Evolutionary conservation across 2,113 vertebrate genomes (phyloP), one percentile per base, ranked within the genome.

Genomic region (Hydropotes inermis): DNA sequence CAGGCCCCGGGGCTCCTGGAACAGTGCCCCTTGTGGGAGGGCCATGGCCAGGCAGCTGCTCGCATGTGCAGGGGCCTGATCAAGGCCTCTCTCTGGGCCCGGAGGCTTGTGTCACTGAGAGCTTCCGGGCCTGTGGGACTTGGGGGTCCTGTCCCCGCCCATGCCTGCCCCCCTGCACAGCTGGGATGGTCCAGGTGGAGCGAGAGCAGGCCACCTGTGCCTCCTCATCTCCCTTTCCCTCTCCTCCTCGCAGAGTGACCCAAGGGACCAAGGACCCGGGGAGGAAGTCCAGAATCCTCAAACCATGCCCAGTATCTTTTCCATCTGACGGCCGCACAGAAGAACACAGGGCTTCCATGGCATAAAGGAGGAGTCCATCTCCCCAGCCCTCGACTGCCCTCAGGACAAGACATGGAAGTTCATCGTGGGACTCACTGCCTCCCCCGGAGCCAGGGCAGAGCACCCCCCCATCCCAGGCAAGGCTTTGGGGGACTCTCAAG

Each of bases 51-150:
- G 52, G 27, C 76, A 28, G 30, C 82, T 36, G 13, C 8, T 54
- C 30, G 85, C 0, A 1, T 1, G 16, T 11, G 8, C 1, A 9
- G 2, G 2, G 43, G 74, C 54, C 67, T 14, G 55, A 23, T 2
- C 3, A 6, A 67, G 82, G 39, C 43, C 19, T 50, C 27, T 30
- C 36, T 36, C 21, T 0, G 0, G 5, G 70, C 1, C 5, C 1
- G 1, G 55, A 43, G 74, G 11, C 10, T 14, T 13, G 5, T 6
- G 19, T 78, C 36, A 11, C 19, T 6, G n/a, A 86, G 50, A 15
- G 43, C 25, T 85, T 13, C 33, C 0, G 16, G 55, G 50, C 12
- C 25, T 2, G 2, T 0, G 5, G 43, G n/a, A 1, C 1, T 7
- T 23, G 14, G 43, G 33, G 54, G 19, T 8, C 12, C n/a, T 0